These are phyloP conservation scores for Falco concolor DNA, from an alignment of 2,797 vertebrate genomes.

Conservation along the genomic window DNA sequence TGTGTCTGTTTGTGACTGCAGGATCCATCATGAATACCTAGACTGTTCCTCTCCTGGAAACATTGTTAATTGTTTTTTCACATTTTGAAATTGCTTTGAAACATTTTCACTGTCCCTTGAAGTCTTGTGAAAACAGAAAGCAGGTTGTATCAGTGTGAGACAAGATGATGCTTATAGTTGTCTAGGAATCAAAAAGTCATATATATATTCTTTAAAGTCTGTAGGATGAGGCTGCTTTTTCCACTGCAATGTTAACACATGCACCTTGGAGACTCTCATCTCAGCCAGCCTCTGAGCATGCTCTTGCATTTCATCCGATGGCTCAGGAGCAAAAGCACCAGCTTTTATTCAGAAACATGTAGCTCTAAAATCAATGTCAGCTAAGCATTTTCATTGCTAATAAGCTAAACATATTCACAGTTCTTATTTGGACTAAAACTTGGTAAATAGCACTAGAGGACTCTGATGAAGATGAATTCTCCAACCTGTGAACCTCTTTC, in stretches of 20 bases:
- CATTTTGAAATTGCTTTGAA: conserved; percentile 41
- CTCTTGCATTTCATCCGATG: conserved; percentile 3
- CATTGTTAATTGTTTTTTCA: conserved; percentile 36
- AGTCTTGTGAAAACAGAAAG: conserved; percentile 41
- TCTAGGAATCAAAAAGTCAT: neutral
- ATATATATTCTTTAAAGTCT: conserved; percentile 1
- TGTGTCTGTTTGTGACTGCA: conserved; percentile 2
- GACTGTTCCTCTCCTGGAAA: conserved; percentile 34
- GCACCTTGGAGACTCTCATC: conserved; percentile 37
- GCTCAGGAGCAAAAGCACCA: conserved; percentile 32
- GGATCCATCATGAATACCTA: neutral
- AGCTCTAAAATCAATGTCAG: conserved; percentile 21
- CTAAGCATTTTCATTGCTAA: neutral
- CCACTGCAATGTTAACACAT: neutral
- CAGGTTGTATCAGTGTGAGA: neutral
- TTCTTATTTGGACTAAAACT: neutral
- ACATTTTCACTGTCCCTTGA: conserved; percentile 34
- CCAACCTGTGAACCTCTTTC: neutral
- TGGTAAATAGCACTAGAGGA: neutral
- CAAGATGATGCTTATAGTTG: neutral
- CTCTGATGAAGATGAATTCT: neutral
- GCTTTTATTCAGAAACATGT: neutral
- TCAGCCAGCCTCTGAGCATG: conserved; percentile 1
- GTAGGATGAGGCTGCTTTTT: neutral
- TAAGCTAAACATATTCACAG: conserved; percentile 11